A percentile compares a stretch with the other conserved stretches of the same genome.
phyloP scores from a whole-genome alignment of 2,888 invertebrate genomes.

The Polyploca ridens region DNA sequence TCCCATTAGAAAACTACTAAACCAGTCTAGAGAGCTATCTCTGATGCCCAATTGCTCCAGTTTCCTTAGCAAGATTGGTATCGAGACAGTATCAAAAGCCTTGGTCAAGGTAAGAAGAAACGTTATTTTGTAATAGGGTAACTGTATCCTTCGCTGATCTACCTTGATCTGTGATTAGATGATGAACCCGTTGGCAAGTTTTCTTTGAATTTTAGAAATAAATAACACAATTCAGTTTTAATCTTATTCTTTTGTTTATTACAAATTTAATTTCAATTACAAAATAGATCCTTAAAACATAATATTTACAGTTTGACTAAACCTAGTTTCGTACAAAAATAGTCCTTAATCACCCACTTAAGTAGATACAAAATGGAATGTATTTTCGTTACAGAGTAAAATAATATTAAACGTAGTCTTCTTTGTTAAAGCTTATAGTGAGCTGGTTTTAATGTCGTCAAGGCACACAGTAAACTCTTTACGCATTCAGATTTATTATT shows the following conservation, averaged over 20 bases:
- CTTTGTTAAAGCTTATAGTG: constrained; percentile 10
- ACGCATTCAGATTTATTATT: background rate
- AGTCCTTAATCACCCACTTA: constrained; percentile 52
- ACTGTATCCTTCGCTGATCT: too few species aligned
- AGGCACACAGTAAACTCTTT: background rate
- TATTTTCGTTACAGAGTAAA: constrained; percentile 24
- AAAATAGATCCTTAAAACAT: constrained; percentile 57
- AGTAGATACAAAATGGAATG: constrained; percentile 50
- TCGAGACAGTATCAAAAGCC: too few species aligned
- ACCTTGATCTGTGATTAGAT: too few species aligned
- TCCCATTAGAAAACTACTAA: too few species aligned
- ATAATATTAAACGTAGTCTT: background rate
- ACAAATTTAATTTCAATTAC: constrained; percentile 61
- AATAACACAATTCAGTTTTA: constrained; percentile 36
- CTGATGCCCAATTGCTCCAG: too few species aligned
- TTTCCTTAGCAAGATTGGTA: too few species aligned
- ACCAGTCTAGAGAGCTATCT: too few species aligned
- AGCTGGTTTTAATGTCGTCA: background rate
- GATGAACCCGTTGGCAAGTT: too few species aligned
- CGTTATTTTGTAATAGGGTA: too few species aligned
- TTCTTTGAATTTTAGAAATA: constrained; percentile 44
- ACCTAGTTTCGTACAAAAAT: constrained; percentile 54
- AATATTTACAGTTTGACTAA: constrained; percentile 65
- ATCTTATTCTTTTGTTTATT: constrained; percentile 52
- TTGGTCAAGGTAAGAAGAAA: too few species aligned